Base-by-base conservation (phyloP, 2,797 vertebrate genomes). In the Onychomys leucogaster region DNA sequence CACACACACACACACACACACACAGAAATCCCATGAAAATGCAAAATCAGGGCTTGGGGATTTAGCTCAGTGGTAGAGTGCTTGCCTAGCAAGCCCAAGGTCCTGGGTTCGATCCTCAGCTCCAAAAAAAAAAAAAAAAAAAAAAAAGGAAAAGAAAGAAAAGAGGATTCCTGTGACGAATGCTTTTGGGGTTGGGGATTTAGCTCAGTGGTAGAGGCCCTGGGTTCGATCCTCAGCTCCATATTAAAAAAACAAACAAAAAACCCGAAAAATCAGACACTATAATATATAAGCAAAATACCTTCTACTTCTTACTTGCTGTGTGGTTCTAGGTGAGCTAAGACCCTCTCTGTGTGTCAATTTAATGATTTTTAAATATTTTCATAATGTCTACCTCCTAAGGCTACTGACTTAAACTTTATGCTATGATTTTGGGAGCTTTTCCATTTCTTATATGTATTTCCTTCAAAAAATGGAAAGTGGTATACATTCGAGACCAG, bases 391-490 rank as follows among this genome's bases (percentile, higher is more conserved):
- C 43, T 49, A 5, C 63, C 37, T 76, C 67, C 41, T 83, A 49
- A 89, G 82, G 5, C 61, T 71, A 32, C 43, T 4, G 77, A 92
- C 21, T 37, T 43, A 88, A 55, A 57, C 77, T 25, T 69, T 37
- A 1, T 71, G 90, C 57, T 73, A 11, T 1, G 32, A 6, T 87
- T 83, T 75, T 41, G 77, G n/a, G 77, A 55, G 23, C 0, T 21
- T 93, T 81, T 55, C 43, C 57, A 65, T 63, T 93, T 95, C 82
- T 78, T 78, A 6, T 67, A 63, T 93, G 81, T 90, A 76, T 94
- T 94, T 46, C 73, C 52, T 91, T 92, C 63, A 69, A 37, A 86
- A 85, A 59, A 46, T 46, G 29, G 71, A 49, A 84, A 63, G 27
- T 84, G 27, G 32, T 63, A 41, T 63, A 41, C 27, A 32, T 32